Base-by-base conservation (phyloP, 2,888 invertebrate genomes). In the Ferrisia virgata region DNA sequence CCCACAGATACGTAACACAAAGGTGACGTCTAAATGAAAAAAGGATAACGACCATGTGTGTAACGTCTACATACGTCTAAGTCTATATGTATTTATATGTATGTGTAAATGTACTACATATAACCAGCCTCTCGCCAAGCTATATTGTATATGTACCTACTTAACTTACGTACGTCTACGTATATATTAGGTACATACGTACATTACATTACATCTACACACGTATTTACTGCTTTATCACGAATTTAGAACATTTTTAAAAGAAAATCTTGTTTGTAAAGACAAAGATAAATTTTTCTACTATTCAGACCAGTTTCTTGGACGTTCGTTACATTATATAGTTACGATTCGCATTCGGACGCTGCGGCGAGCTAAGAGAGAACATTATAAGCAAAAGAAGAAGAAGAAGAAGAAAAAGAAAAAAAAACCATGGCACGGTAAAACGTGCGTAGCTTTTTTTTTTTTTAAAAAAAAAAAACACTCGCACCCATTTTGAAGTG, bases 201-300 rank as follows among this genome's bases (percentile, higher is more conserved):
- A n/a, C n/a, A n/a, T n/a, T n/a, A n/a, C n/a, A n/a, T n/a, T n/a
- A n/a, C n/a, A n/a, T n/a, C n/a, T n/a, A n/a, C n/a, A n/a, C n/a
- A 2, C 47, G 18, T 47, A 47, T 47, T 18, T 47, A 47, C 47
- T 13, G 58, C 58, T 64, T 64, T 64, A 64, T 64, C 58, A 64
- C 58, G 58, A 64, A 64, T 64, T 64, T 64, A 64, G 58, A 64
- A 64, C 58, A 64, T 64, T 64, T 64, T 64, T 28, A 64, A 64
- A 64, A 64, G 58, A 64, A 64, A 64, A 64, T 64, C 58, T 64
- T 28, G 58, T 64, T 64, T 64, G 58, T 64, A 22, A 47, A 47
- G 58, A 64, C 58, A 64, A 64, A 28, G 58, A 64, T 64, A 28
- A 64, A 64, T 64, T 64, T 64, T 64, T 64, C 58, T 28, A 64